Evolutionary conservation across 2,888 invertebrate genomes (phyloP).

Genomic region (Lydus trimaculatus): DNA sequence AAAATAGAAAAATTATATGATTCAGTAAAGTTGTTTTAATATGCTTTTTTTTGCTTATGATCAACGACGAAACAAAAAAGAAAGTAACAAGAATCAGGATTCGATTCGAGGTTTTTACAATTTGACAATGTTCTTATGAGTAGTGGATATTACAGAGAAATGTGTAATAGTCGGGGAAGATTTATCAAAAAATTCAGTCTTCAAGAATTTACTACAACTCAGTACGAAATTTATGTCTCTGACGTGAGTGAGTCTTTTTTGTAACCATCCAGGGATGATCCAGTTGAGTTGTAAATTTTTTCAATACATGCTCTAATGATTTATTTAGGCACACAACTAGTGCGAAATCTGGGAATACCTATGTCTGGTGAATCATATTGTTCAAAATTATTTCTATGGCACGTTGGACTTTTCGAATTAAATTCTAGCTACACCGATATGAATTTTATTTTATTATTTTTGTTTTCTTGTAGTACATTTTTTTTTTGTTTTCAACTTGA

Average conservation of each 20-base stretch:
- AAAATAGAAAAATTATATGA: constrained; percentile 6
- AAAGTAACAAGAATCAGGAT: too few species aligned
- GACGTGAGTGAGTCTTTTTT: neutral
- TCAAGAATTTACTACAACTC: neutral
- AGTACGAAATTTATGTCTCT: neutral
- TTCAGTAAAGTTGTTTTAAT: neutral
- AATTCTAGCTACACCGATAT: neutral
- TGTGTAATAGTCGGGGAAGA: neutral
- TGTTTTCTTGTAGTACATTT: neutral
- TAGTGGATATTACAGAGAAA: neutral
- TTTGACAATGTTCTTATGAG: too few species aligned
- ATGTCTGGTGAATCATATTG: neutral
- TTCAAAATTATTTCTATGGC: neutral
- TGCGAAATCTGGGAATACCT: constrained; percentile 6
- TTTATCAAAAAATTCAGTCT: neutral
- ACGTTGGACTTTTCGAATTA: neutral
- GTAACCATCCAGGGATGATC: neutral
- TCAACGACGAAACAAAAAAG: neutral
- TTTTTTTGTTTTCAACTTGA: neutral
- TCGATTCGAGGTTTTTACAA: neutral
- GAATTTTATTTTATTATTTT: neutral
- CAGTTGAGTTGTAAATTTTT: constrained; percentile 7
- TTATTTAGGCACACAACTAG: neutral
- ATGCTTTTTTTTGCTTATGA: neutral
- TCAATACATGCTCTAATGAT: neutral